Percentiles rank a stretch among this genome's conserved stretches.
Evolutionary conservation across 2,113 vertebrate genomes (phyloP).

Genomic region (Triplophysa rosa): DNA sequence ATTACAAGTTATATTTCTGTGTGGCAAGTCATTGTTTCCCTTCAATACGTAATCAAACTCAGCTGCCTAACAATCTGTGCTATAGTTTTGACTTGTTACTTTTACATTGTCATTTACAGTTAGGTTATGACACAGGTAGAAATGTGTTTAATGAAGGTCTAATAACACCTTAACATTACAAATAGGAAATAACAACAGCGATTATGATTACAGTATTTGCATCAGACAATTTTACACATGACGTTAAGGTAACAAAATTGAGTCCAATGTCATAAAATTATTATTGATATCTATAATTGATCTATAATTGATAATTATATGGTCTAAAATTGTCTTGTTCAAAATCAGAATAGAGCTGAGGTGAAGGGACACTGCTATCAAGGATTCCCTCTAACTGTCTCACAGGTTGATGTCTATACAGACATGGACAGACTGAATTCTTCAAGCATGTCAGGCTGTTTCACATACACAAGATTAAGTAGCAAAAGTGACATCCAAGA

Average conservation of each 20-base stretch:
- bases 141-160: too few relatives aligned
- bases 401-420: slow-evolving; percentile 83
- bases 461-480: slow-evolving; percentile 99
- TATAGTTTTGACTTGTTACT: too few relatives aligned
- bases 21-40: slow-evolving; percentile 40
- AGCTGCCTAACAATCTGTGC: slow-evolving; percentile 39
- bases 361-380: slow-evolving; percentile 47
- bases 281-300: neutral
- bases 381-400: slow-evolving; percentile 78
- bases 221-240: neutral
- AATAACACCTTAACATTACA: neutral
- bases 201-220: neutral
- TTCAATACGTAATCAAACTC: slow-evolving; percentile 58
- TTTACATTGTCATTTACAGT: too few relatives aligned
- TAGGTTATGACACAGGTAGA: too few relatives aligned
- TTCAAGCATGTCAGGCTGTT: slow-evolving; percentile 86
- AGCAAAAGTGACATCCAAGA: slow-evolving; percentile 99
- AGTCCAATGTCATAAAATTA: too few relatives aligned
- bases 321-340: neutral
- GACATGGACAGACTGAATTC: slow-evolving; percentile 73
- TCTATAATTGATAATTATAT: too few relatives aligned
- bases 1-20: neutral
- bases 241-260: neutral
- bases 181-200: neutral
- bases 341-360: neutral